phyloP scores from a whole-genome alignment of 92 coral and sea anemone genomes.

The Chrysogorgia sp. region DNA sequence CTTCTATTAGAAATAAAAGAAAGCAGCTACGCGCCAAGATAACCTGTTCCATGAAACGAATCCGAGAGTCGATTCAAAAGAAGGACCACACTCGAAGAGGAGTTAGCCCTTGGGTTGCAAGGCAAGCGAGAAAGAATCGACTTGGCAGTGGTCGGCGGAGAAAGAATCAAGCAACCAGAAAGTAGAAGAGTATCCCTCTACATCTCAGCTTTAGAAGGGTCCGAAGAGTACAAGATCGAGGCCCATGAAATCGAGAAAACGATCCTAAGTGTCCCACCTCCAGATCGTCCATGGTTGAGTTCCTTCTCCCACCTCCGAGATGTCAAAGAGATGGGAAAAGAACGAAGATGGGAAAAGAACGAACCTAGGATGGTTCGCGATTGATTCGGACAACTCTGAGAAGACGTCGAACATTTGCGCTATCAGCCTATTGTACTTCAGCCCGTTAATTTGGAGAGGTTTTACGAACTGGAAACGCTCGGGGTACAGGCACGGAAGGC shows the following conservation, averaged over 20 bases:
- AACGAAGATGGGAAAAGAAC: too few species aligned
- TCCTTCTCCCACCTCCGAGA: too few species aligned
- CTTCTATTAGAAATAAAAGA: too few species aligned
- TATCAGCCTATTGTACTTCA: not conserved
- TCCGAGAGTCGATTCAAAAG: too few species aligned
- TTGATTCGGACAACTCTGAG: not conserved
- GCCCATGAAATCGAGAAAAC: conserved; percentile 34
- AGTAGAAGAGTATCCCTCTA: not conserved
- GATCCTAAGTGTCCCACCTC: not conserved
- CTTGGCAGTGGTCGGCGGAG: conserved; percentile 51
- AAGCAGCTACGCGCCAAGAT: too few species aligned
- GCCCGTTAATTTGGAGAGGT: not conserved
- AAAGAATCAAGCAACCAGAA: conserved; percentile 1
- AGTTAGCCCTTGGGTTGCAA: conserved; percentile 47
- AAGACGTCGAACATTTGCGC: not conserved
- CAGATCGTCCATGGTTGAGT: too few species aligned
- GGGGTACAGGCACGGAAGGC: too few species aligned
- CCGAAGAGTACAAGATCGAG: not conserved
- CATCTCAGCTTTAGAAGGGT: not conserved
- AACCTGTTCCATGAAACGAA: too few species aligned
- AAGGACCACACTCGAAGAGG: too few species aligned
- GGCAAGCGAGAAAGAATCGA: too few species aligned
- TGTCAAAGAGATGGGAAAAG: not conserved
- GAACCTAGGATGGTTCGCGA: not conserved
- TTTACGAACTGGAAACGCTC: too few species aligned